These are phyloP conservation scores for Umimayanthus kanabou DNA, from an alignment of 92 coral and sea anemone genomes.

Conservation along the genomic window DNA sequence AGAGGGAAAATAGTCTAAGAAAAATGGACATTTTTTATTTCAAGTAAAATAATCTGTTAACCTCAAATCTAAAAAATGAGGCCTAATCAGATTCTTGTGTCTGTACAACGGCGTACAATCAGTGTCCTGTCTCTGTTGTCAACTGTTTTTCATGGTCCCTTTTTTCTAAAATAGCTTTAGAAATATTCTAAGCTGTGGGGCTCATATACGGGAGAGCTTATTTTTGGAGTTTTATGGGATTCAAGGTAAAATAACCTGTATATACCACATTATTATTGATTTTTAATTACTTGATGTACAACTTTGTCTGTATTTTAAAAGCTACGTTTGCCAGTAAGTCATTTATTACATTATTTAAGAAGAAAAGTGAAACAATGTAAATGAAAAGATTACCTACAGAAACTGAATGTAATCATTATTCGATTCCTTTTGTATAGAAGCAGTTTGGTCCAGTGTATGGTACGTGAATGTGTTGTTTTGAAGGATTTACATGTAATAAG, in stretches of 20 bases:
- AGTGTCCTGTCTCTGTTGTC: not conserved
- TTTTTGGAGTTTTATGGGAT: no score
- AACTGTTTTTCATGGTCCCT: not conserved
- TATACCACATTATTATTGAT: not conserved
- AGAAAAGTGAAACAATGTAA: not conserved
- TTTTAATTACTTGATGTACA: not conserved
- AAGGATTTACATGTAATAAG: no score
- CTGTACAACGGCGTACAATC: not conserved
- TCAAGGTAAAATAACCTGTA: not conserved
- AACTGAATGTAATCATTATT: not conserved
- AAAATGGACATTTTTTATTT: not conserved
- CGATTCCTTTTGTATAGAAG: not conserved
- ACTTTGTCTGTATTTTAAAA: not conserved
- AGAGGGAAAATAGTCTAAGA: not conserved
- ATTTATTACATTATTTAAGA: not conserved
- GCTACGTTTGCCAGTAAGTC: not conserved
- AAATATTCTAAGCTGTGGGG: not conserved
- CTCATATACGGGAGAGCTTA: no score
- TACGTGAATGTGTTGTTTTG: no score
- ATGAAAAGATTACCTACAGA: not conserved
- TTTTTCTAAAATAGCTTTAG: not conserved
- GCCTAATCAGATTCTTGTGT: conserved; percentile 9
- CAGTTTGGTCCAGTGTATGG: no score
- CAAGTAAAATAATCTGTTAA: not conserved
- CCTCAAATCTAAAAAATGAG: not conserved